These are phyloP conservation scores for Mionectes olivaceus DNA, from an alignment of 2,797 vertebrate genomes.

Conservation along the genomic window DNA sequence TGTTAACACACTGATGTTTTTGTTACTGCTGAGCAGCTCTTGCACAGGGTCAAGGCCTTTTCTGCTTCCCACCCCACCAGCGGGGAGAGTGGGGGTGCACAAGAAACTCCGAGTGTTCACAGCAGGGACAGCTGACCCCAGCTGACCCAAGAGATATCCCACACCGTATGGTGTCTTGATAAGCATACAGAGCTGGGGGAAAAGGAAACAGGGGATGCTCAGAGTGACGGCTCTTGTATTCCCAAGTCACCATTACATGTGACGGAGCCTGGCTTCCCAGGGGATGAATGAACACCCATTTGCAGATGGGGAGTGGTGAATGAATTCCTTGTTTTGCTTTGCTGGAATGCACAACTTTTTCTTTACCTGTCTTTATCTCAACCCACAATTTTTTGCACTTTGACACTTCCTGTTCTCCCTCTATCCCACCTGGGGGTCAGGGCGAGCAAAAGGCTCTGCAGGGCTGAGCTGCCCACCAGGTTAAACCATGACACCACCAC, in stretches of 20 bases:
- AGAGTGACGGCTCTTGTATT: neutral
- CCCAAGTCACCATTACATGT: rapidly evolving
- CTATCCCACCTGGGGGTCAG: neutral
- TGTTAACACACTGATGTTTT: neutral
- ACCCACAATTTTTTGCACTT: neutral
- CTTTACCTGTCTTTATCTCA: neutral
- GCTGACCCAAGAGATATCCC: neutral
- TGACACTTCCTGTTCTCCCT: neutral
- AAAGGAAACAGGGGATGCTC: rapidly evolving
- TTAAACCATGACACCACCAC: neutral
- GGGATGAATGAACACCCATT: neutral
- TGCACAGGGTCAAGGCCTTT: neutral
- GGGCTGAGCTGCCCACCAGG: neutral
- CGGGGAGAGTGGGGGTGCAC: neutral
- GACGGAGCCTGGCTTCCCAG: neutral
- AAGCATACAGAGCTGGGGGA: neutral
- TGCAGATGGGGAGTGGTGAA: neutral
- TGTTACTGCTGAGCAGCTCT: neutral
- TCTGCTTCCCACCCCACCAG: neutral
- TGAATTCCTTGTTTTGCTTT: neutral
- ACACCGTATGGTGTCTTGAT: rapidly evolving
- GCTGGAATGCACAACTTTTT: neutral
- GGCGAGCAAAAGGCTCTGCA: neutral
- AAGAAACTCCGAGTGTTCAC: neutral
- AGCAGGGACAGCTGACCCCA: neutral